Evolutionary conservation across 2,797 vertebrate genomes (phyloP).

Genomic region (Sparus aurata): DNA sequence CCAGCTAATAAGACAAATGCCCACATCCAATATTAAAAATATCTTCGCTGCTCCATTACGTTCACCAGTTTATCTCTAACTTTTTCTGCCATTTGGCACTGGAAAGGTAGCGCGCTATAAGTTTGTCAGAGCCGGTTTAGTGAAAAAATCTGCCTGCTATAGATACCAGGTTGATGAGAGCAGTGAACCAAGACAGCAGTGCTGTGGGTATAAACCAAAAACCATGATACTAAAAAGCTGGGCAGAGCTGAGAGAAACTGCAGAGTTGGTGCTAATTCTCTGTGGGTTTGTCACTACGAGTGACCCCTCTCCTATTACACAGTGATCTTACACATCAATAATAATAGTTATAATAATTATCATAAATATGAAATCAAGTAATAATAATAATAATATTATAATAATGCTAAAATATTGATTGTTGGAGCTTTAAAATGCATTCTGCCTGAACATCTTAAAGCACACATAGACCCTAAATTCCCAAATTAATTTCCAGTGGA

Average conservation of each 20-base stretch:
- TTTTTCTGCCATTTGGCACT: neutral
- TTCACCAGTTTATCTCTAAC: too few relatives aligned
- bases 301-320: neutral
- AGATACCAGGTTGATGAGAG: neutral
- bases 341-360: neutral
- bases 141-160: neutral
- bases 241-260: conserved; percentile 3
- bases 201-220: neutral
- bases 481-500: neutral
- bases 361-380: too few relatives aligned
- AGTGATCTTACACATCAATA: neutral
- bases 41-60: too few relatives aligned
- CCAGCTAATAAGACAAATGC: neutral
- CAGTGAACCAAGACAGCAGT: neutral
- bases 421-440: conserved; percentile 2
- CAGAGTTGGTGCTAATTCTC: neutral
- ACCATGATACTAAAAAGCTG: neutral
- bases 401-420: neutral
- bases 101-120: neutral
- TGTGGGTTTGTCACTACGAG: neutral
- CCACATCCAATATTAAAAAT: too few relatives aligned
- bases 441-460: neutral
- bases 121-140: neutral
- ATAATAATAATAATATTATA: too few relatives aligned
- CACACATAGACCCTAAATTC: too few relatives aligned